These are phyloP conservation scores for Natator depressus DNA, from an alignment of 2,113 vertebrate species.

Conservation along the genomic window DNA sequence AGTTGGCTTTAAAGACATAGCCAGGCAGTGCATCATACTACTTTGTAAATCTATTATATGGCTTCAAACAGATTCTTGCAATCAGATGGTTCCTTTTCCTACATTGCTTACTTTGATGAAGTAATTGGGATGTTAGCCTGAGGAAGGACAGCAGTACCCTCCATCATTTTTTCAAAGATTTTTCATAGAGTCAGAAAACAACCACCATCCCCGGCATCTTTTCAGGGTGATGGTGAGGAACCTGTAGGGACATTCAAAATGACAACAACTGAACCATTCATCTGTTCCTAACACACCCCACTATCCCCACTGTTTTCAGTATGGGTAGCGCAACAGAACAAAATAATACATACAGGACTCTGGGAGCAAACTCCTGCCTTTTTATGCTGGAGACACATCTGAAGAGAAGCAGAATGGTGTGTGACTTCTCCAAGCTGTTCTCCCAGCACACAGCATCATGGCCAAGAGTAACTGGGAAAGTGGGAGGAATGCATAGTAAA, in stretches of 20 bases:
- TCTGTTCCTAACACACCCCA: conserved; percentile 18
- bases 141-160: conserved; percentile 2
- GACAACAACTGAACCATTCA: background rate
- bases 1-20: background rate
- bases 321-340: background rate
- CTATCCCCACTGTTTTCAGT: background rate
- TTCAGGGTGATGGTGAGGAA: conserved; percentile 21
- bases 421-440: background rate
- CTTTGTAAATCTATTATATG: background rate
- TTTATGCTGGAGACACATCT: background rate
- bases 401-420: conserved; percentile 3
- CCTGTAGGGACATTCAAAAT: background rate
- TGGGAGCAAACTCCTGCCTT: background rate
- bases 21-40: fast-evolving
- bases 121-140: background rate
- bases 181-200: conserved; percentile 23
- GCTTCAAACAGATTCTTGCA: background rate
- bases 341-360: fast-evolving
- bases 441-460: background rate
- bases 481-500: background rate
- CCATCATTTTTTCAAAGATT: conserved; percentile 10
- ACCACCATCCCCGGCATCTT: conserved; percentile 11
- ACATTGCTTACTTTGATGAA: background rate
- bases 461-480: background rate
- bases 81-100: conserved; percentile 1